Base-by-base conservation (phyloP, 2,113 vertebrate species). In the Pelecanoides urinatrix region DNA sequence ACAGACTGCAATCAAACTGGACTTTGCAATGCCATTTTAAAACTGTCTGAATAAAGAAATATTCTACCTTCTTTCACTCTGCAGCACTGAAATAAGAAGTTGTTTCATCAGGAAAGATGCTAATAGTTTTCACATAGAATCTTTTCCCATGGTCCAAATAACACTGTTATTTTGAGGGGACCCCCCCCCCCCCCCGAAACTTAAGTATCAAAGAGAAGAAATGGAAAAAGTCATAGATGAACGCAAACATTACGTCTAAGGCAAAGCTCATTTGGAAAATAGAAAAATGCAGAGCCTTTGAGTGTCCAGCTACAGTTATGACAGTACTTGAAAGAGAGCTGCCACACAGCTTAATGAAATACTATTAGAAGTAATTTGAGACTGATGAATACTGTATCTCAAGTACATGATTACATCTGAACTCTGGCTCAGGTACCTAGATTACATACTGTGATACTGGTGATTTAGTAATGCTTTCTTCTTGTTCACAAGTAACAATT, bases 171-270 rank as follows among this genome's bases (percentile, higher is more conserved):
- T 76, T 83, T 65, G 66, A 76, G 49, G 34, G 50, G 6, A 52
- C 59, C 42, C 1, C 1, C 2, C 1, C 59, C 42, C 1, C 1
- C 2, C 1, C 7, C 8, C 7, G 36, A 67, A 40, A 19, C 4
- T 75, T 38, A 32, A 58, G 23, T 34, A 56, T 53, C 21, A 52
- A 56, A 70, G 55, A 62, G 11, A 56, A 67, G 26, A 81, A 79
- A 79, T 26, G 17, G 61, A 75, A 59, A 26, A 67, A 85, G 23
- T 52, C 16, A 58, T 7, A 52, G 52, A 71, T 68, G 6, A 84
- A 75, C n/a, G 23, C 4, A 44, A 36, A 13, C 34, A 32, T 9
- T 76, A 50, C 6, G 6, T 38, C 47, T n/a, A 91, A 77, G 32
- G 45, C 38, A 66, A 88, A 92, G 56, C 44, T 88, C 23, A 36